These are phyloP conservation scores for Agonum fuliginosum DNA, from an alignment of 2,888 invertebrate genomes.

Conservation along the genomic window DNA sequence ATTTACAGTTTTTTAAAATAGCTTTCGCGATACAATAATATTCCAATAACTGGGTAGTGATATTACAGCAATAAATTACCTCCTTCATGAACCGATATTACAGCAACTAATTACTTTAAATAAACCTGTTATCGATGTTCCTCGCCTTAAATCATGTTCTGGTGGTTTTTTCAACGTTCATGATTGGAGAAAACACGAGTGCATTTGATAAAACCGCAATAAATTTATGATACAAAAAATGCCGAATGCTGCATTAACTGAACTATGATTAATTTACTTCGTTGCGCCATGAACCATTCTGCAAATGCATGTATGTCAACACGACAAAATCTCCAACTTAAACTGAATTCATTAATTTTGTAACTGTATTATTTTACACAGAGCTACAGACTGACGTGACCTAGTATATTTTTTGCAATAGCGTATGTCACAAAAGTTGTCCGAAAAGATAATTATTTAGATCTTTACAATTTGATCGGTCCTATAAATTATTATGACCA, in stretches of 20 bases:
- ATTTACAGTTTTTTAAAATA: conserved; percentile 31
- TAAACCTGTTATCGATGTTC: conserved; percentile 45
- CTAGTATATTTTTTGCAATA: neutral
- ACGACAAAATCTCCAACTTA: neutral
- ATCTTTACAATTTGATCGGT: too few species aligned
- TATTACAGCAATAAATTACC: conserved; percentile 35
- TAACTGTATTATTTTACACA: conserved; percentile 8
- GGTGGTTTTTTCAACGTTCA: conserved; percentile 2
- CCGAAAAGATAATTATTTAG: too few species aligned
- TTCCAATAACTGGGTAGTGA: conserved; percentile 22
- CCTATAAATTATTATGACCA: too few species aligned
- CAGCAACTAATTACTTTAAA: conserved; percentile 45
- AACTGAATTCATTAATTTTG: conserved; percentile 9
- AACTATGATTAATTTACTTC: conserved; percentile 13
- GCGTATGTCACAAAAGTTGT: neutral
- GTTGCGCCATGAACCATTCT: conserved; percentile 20
- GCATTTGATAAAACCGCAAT: conserved; percentile 40
- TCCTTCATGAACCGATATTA: conserved; percentile 38
- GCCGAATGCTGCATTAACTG: neutral
- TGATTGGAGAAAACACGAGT: conserved; percentile 42
- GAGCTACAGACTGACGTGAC: neutral
- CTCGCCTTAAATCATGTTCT: conserved; percentile 36
- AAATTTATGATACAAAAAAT: conserved; percentile 20
- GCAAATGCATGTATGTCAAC: conserved; percentile 26
- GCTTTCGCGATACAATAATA: conserved; percentile 3